Conservation (phyloP, 1,140 invertebrate genomes). For the Cyclina sinensis region DNA sequence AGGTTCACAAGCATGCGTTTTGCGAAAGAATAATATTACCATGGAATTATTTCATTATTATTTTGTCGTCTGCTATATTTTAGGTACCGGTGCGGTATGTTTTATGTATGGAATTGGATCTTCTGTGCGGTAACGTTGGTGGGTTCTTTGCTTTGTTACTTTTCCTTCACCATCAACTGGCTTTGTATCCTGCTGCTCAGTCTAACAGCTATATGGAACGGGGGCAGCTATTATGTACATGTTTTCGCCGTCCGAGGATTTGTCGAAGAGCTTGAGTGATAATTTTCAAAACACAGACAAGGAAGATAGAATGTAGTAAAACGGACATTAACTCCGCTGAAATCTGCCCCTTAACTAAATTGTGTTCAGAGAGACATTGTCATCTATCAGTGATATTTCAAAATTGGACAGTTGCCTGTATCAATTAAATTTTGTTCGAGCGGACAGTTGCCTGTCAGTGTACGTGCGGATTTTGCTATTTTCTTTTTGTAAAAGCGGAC, state of each 20-base stretch:
- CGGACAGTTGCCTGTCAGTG: too few species aligned
- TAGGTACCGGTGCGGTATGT: conserved; percentile 74
- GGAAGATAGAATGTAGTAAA: background rate
- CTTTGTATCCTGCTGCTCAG: conserved; percentile 70
- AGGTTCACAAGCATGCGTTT: too few species aligned
- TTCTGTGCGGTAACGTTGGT: conserved; percentile 72
- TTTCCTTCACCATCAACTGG: conserved; percentile 78
- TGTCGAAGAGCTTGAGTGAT: conserved; percentile 48
- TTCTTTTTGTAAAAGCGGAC: too few species aligned
- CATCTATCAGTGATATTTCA: too few species aligned
- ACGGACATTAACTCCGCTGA: too few species aligned
- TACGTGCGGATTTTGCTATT: too few species aligned
- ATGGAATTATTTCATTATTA: too few species aligned
- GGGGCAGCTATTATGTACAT: conserved; percentile 82
- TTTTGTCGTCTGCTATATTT: conserved; percentile 1
- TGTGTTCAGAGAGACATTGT: too few species aligned
- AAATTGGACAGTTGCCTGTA: too few species aligned
- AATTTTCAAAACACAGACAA: background rate
- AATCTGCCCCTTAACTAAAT: too few species aligned
- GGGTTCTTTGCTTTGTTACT: conserved; percentile 76
- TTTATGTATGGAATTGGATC: conserved; percentile 72
- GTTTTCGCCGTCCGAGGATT: conserved; percentile 80
- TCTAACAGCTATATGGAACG: conserved; percentile 73
- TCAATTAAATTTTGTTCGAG: too few species aligned
- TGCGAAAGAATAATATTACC: too few species aligned